A percentile compares a stretch with the other conserved stretches of the same genome.
Conservation (phyloP, 2,113 vertebrate species). For the Plecturocebus donacophilus region DNA sequence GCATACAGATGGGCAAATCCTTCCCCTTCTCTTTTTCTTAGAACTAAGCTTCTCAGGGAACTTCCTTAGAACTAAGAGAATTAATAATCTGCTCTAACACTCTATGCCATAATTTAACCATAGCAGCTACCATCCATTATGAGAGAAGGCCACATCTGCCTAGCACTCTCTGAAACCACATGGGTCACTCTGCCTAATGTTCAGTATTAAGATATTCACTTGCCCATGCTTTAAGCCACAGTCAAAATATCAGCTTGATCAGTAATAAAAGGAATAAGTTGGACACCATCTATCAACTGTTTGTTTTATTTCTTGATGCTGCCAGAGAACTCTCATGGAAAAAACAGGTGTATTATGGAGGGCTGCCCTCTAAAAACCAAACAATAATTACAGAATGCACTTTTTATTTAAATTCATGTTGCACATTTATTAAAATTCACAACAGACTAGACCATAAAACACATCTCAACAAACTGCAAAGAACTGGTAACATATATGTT, state of each 20-base stretch:
- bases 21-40: not conserved
- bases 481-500: not conserved
- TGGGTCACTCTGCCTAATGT: not conserved
- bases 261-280: not conserved
- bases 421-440: not conserved
- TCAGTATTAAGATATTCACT: not conserved
- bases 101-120: not conserved
- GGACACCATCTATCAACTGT: not conserved
- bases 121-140: not conserved
- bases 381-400: not conserved
- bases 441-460: not conserved
- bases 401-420: not conserved
- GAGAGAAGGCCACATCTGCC: not conserved
- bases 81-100: too few species aligned
- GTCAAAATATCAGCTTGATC: not conserved
- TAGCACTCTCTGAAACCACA: not conserved
- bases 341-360: not conserved
- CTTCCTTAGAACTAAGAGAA: too few species aligned
- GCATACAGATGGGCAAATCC: not conserved
- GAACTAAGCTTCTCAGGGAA: not conserved
- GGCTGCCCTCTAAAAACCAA: not conserved
- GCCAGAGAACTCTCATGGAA: not conserved
- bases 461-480: not conserved
- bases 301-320: not conserved
- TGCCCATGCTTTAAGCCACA: not conserved